Percentiles rank a stretch among this genome's conserved stretches.
These are phyloP conservation scores for Uria aalge DNA, from an alignment of 2,113 vertebrate species.

Conservation along the genomic window DNA sequence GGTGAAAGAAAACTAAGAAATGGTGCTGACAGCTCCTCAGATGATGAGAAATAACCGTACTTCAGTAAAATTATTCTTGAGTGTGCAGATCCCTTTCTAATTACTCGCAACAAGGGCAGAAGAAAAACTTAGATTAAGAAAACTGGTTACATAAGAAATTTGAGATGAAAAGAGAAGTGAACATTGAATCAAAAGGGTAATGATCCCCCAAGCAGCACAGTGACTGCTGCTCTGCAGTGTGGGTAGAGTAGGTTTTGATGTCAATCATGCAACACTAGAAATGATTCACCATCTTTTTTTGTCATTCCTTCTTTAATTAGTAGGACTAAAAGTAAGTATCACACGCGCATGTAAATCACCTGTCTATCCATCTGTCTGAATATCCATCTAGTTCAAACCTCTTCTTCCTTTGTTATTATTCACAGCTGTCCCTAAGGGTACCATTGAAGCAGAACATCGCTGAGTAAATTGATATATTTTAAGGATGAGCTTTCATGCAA, in stretches of 20 bases:
- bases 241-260: neutral
- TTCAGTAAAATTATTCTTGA: neutral
- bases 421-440: conserved; percentile 35
- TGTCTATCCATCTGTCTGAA: neutral
- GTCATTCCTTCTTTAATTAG: neutral
- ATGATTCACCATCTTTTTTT: neutral
- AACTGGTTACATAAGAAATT: conserved; percentile 13
- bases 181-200: conserved; percentile 18
- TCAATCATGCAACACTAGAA: neutral
- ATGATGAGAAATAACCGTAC: neutral
- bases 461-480: conserved; percentile 51
- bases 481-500: conserved; percentile 57
- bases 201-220: neutral
- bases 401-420: conserved; percentile 43
- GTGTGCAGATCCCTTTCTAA: neutral
- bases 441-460: conserved; percentile 33
- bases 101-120: conserved; percentile 36
- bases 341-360: neutral
- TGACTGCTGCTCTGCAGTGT: neutral
- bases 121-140: conserved; percentile 12
- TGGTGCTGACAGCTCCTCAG: neutral
- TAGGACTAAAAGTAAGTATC: neutral
- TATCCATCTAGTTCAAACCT: neutral
- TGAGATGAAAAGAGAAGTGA: conserved; percentile 7
- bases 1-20: neutral